A percentile compares a stretch with the other conserved stretches of the same genome.
Evolutionary conservation across 2,797 vertebrate species (phyloP).

Genomic region (Chrosomus eos): DNA sequence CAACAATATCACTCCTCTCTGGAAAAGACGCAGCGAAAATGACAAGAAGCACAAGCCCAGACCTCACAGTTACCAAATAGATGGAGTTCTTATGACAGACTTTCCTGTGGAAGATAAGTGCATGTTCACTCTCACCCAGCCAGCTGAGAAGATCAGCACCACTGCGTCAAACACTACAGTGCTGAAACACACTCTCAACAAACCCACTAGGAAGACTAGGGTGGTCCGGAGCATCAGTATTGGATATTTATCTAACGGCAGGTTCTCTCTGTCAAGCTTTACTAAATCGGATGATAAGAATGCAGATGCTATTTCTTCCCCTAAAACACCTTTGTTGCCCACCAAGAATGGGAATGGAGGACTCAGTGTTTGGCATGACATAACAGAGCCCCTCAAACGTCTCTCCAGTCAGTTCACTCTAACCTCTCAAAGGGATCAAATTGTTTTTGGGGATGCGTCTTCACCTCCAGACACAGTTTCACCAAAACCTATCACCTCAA

Average conservation of each 20-base stretch:
- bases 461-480: slow-evolving; percentile 57
- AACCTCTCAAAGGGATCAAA: slow-evolving; percentile 69
- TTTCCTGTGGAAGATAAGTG: slow-evolving; percentile 82
- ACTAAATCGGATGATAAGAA: slow-evolving; percentile 63
- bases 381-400: slow-evolving; percentile 51
- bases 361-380: slow-evolving; percentile 49
- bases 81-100: slow-evolving; percentile 81
- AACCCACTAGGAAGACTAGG: slow-evolving; percentile 75
- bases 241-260: slow-evolving; percentile 74
- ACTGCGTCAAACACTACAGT: slow-evolving; percentile 59
- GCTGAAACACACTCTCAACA: slow-evolving; percentile 75
- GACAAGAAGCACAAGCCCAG: slow-evolving; percentile 70
- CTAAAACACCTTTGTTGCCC: slow-evolving; percentile 17
- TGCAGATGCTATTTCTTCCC: slow-evolving; percentile 57
- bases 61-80: slow-evolving; percentile 86
- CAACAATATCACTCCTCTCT: slow-evolving; percentile 81
- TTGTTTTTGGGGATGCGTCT: slow-evolving; percentile 58
- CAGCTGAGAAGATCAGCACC: slow-evolving; percentile 66
- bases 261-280: slow-evolving; percentile 73
- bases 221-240: slow-evolving; percentile 74
- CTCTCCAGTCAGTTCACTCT: slow-evolving; percentile 57
- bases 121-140: slow-evolving; percentile 71
- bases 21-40: slow-evolving; percentile 77
- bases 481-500: slow-evolving; percentile 17
- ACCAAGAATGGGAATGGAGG: slow-evolving; percentile 64